Evolutionary conservation across 1,140 invertebrate species (phyloP).

Genomic region (Spodoptera frugiperda): DNA sequence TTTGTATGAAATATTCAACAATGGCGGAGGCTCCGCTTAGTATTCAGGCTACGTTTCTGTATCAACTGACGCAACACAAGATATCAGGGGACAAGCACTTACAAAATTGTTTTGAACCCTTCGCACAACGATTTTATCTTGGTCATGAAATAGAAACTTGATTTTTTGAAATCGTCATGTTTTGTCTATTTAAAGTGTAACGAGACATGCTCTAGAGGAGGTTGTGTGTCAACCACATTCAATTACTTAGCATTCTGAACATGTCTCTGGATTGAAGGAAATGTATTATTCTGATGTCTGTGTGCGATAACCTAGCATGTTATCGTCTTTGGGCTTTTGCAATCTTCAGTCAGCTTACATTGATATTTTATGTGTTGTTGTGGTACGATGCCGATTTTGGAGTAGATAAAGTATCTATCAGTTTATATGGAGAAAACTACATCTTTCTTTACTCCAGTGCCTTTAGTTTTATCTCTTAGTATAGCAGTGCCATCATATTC

Average conservation of each 20-base stretch:
- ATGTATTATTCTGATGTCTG: conserved; percentile 24
- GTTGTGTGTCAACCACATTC: conserved; percentile 30
- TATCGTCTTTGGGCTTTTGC: conserved; percentile 30
- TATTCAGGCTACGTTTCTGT: conserved; percentile 72
- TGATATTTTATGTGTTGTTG: conserved; percentile 34
- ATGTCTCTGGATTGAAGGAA: conserved; percentile 20
- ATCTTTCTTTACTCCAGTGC: neutral
- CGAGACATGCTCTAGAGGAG: conserved; percentile 23
- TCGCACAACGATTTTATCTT: conserved; percentile 33
- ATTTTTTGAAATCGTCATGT: conserved; percentile 41
- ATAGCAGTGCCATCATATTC: neutral
- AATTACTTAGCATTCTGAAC: conserved; percentile 29
- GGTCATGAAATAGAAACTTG: conserved; percentile 37
- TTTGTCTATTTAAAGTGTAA: conserved; percentile 38
- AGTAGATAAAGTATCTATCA: neutral
- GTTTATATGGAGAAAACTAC: neutral
- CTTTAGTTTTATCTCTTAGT: too few species aligned
- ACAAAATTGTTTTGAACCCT: conserved; percentile 34
- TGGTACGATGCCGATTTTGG: conserved; percentile 10
- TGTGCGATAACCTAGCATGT: conserved; percentile 29
- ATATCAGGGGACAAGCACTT: conserved; percentile 17
- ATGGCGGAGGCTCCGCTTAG: conserved; percentile 55
- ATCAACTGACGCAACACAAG: conserved; percentile 64
- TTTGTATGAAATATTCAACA: conserved; percentile 72
- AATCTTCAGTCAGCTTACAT: conserved; percentile 15